Evolutionary conservation across 2,888 invertebrate genomes (phyloP).

Genomic region (Thumatha senex): DNA sequence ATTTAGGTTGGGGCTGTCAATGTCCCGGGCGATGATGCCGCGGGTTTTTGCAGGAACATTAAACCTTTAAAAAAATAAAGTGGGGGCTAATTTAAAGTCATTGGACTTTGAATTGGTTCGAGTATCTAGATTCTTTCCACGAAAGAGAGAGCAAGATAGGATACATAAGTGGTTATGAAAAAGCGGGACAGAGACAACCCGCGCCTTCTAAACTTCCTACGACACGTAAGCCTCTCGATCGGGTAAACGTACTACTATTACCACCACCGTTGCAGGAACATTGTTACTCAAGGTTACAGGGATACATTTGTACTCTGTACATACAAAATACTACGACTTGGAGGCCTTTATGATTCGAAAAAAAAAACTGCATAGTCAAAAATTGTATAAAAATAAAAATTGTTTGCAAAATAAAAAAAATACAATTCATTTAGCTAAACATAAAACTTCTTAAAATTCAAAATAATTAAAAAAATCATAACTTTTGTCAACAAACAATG

Average conservation of each 20-base stretch:
- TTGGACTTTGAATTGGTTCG: no score
- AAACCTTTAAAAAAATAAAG: no score
- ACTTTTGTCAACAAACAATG: neutral
- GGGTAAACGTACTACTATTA: slow-evolving; percentile 34
- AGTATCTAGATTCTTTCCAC: no score
- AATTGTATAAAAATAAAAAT: neutral
- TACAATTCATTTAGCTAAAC: no score
- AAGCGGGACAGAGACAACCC: slow-evolving; percentile 21
- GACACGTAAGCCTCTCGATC: slow-evolving; percentile 44
- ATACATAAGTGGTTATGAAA: neutral
- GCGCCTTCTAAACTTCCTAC: slow-evolving; percentile 27
- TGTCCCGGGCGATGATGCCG: slow-evolving; percentile 23
- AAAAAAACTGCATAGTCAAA: neutral
- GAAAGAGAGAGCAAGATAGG: slow-evolving; percentile 1
- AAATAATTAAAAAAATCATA: neutral
- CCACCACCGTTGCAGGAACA: slow-evolving; percentile 51
- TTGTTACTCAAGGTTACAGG: slow-evolving; percentile 69
- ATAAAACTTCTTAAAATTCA: neutral
- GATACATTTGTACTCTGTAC: slow-evolving; percentile 57
- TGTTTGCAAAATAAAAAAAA: neutral
- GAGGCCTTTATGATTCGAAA: slow-evolving; percentile 57
- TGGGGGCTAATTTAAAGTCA: no score
- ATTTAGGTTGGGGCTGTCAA: slow-evolving; percentile 27
- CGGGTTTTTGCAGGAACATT: no score
- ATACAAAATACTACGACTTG: slow-evolving; percentile 57